A percentile compares a stretch with the other conserved stretches of the same genome.
Conservation (phyloP, 1,140 invertebrate species). For the Macrocentrus cingulum region DNA sequence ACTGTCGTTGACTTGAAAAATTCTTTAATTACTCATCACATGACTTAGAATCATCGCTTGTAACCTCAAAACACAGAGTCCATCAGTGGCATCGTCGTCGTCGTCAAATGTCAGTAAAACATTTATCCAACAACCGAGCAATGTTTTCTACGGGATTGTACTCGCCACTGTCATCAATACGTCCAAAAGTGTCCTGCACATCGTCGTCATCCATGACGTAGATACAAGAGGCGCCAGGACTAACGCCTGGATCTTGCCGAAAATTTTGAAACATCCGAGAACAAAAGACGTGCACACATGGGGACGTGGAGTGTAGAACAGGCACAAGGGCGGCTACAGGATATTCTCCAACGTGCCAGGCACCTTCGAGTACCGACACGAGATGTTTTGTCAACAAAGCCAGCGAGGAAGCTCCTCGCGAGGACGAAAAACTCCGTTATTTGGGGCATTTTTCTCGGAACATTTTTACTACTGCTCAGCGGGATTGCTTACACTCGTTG, state of each 20-base stretch:
- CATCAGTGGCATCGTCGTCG: too few relatives aligned
- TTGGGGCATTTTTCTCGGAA: conserved; percentile 41
- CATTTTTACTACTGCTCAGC: conserved; percentile 41
- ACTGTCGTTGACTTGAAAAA: too few relatives aligned
- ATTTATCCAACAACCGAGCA: too few relatives aligned
- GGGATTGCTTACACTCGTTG: conserved; percentile 44
- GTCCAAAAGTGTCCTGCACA: background rate
- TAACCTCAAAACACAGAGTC: too few relatives aligned
- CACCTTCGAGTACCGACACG: conserved; percentile 43
- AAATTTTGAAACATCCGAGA: conserved; percentile 1
- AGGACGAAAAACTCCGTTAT: conserved; percentile 40
- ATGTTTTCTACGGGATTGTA: background rate
- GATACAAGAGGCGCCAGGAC: conserved; percentile 1
- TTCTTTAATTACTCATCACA: too few relatives aligned
- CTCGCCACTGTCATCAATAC: background rate
- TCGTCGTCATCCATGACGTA: background rate
- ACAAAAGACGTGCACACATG: conserved; percentile 33
- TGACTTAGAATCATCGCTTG: too few relatives aligned
- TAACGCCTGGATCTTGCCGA: background rate
- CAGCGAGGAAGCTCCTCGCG: conserved; percentile 44
- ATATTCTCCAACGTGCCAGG: conserved; percentile 43
- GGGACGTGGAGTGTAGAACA: conserved; percentile 42
- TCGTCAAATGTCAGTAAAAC: too few relatives aligned
- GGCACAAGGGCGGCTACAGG: conserved; percentile 42
- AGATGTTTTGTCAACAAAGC: conserved; percentile 42